Evolutionary conservation across 2,113 vertebrate genomes (phyloP).

Genomic region (Zosterops hypoxanthus): DNA sequence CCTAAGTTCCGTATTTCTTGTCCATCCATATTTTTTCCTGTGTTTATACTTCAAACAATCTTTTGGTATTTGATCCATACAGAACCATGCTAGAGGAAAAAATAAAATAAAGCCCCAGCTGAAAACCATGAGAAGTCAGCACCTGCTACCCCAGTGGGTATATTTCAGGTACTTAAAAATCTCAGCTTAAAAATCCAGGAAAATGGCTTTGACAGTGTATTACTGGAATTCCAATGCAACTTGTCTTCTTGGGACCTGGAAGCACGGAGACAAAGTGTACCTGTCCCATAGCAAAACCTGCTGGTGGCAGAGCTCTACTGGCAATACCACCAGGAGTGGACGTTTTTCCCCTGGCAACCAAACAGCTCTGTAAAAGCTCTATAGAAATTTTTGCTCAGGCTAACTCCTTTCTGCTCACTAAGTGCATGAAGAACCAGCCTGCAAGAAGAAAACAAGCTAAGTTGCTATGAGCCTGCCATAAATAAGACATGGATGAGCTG

Average conservation of each 20-base stretch:
- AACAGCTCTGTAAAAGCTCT: not conserved
- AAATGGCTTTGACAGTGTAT: not conserved
- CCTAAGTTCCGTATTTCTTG: not conserved
- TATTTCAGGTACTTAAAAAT: not conserved
- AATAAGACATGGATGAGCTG: not conserved
- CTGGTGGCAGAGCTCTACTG: not conserved
- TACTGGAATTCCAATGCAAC: not conserved
- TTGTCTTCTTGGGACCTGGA: not conserved
- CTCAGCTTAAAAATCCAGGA: not conserved
- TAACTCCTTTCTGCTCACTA: not conserved
- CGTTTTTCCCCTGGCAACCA: not conserved
- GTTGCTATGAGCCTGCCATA: not conserved
- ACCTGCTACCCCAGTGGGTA: not conserved
- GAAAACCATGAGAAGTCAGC: not conserved
- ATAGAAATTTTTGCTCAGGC: not conserved
- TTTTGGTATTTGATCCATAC: not conserved
- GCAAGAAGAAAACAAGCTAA: not conserved
- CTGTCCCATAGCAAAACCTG: not conserved
- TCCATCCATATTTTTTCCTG: not conserved
- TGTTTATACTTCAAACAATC: not conserved
- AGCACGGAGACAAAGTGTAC: not conserved
- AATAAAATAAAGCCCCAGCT: not conserved
- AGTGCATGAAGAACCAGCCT: not conserved
- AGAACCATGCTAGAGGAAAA: not conserved
- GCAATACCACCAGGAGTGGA: rapidly evolving